Evolutionary conservation across 1,140 invertebrate genomes (phyloP).

Genomic region (Micrasema longulum): DNA sequence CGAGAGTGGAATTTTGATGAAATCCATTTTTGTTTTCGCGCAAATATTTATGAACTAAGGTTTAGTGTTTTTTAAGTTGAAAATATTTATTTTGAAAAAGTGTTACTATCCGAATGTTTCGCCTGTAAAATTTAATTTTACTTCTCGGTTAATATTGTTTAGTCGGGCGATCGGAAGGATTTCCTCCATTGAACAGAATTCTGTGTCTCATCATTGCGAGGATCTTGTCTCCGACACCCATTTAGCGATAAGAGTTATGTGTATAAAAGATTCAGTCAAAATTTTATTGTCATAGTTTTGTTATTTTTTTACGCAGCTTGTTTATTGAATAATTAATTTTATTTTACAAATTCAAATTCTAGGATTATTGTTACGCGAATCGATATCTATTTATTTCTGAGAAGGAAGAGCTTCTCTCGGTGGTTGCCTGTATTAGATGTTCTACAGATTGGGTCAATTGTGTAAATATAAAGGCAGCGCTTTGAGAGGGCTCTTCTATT

Average conservation of each 20-base stretch:
- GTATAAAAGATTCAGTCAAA: conserved; percentile 32
- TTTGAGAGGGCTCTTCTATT: background rate
- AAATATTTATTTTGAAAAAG: conserved; percentile 32
- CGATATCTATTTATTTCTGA: conserved; percentile 4
- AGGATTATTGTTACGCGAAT: conserved; percentile 31
- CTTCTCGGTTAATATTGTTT: background rate
- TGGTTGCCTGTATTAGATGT: conserved; percentile 6
- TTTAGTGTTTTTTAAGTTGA: conserved; percentile 35
- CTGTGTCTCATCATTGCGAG: conserved; percentile 3
- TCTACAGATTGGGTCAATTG: conserved; percentile 36
- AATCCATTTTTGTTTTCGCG: conserved; percentile 25
- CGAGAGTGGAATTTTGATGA: conserved; percentile 6
- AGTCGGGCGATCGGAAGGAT: too few relatives aligned
- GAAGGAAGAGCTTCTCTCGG: background rate
- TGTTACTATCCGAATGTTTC: conserved; percentile 1
- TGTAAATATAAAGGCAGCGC: conserved; percentile 32
- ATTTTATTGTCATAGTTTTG: conserved; percentile 40
- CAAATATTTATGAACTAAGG: conserved; percentile 31
- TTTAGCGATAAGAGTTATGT: conserved; percentile 31
- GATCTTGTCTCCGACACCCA: background rate
- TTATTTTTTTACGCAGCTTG: conserved; percentile 44
- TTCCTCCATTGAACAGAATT: background rate
- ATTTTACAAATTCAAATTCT: conserved; percentile 33
- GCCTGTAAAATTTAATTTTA: conserved; percentile 6
- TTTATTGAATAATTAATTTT: conserved; percentile 41